phyloP scores from a whole-genome alignment of 2,113 vertebrate species.

The Scartelaos histophorus region DNA sequence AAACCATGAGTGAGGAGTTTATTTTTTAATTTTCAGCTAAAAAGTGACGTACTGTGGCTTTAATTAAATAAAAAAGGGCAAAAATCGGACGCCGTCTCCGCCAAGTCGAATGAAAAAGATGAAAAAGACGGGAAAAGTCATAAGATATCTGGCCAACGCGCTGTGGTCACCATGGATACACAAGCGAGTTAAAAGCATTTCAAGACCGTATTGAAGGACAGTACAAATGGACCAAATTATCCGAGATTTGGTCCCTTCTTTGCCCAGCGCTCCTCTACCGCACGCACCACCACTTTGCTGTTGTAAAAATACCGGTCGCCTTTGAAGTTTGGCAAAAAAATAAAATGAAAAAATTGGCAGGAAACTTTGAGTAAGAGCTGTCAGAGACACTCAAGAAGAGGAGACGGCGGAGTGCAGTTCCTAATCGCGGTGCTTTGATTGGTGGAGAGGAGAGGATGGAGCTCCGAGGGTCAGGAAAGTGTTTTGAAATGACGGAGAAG shows the following conservation, averaged over 20 bases:
- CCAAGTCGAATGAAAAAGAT: too few species aligned
- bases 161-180: not conserved
- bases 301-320: not conserved
- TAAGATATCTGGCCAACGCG: too few species aligned
- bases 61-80: too few species aligned
- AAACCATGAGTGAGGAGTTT: too few species aligned
- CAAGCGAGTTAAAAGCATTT: not conserved
- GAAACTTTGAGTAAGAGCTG: not conserved
- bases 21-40: too few species aligned
- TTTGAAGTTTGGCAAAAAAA: not conserved
- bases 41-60: too few species aligned
- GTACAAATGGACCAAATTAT: not conserved
- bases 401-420: not conserved
- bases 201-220: not conserved
- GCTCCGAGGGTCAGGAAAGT: not conserved
- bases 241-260: not conserved
- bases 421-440: constrained; percentile 5
- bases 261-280: not conserved
- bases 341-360: not conserved
- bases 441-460: not conserved
- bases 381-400: not conserved
- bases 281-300: not conserved
- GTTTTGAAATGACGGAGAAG: not conserved
- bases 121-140: too few species aligned
- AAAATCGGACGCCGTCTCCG: too few species aligned